A percentile compares a stretch with the other conserved stretches of the same genome.
Conservation (phyloP, 2,888 invertebrate genomes). For the Gonocerus acuteangulatus region DNA sequence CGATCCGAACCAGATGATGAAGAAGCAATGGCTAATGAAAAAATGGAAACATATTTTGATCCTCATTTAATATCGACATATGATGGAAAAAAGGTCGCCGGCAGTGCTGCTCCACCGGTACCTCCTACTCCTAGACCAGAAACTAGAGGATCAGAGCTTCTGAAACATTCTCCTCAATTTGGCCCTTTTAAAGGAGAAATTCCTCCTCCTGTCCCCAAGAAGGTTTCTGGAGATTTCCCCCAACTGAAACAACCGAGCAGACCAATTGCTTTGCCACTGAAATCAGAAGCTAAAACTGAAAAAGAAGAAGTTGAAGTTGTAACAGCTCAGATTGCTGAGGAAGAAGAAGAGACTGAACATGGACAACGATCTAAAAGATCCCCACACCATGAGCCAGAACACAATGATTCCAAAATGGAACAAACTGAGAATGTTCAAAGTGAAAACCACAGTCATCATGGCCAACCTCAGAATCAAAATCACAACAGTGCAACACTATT, state of each 20-base stretch:
- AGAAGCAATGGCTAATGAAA: conserved; percentile 62
- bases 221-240: conserved; percentile 42
- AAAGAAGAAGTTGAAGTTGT: conserved; percentile 39
- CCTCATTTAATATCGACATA: conserved; percentile 61
- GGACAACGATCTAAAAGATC: conserved; percentile 31
- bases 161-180: conserved; percentile 61
- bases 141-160: conserved; percentile 40
- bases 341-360: conserved; percentile 34
- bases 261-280: conserved; percentile 20
- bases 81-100: conserved; percentile 67
- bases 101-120: conserved; percentile 45
- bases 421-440: not conserved
- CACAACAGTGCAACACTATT: not conserved
- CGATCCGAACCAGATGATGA: conserved; percentile 40
- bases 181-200: conserved; percentile 66
- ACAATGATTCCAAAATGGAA: not conserved
- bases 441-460: not conserved
- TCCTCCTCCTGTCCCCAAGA: conserved; percentile 52
- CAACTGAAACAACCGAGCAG: conserved; percentile 34
- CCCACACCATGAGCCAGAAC: conserved; percentile 34
- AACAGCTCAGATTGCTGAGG: conserved; percentile 39
- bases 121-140: conserved; percentile 20
- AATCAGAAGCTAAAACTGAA: conserved; percentile 32
- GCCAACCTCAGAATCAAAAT: conserved; percentile 9
- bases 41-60: conserved; percentile 63